phyloP scores from a whole-genome alignment of 1,140 invertebrate species.

The Babylonia areolata region DNA sequence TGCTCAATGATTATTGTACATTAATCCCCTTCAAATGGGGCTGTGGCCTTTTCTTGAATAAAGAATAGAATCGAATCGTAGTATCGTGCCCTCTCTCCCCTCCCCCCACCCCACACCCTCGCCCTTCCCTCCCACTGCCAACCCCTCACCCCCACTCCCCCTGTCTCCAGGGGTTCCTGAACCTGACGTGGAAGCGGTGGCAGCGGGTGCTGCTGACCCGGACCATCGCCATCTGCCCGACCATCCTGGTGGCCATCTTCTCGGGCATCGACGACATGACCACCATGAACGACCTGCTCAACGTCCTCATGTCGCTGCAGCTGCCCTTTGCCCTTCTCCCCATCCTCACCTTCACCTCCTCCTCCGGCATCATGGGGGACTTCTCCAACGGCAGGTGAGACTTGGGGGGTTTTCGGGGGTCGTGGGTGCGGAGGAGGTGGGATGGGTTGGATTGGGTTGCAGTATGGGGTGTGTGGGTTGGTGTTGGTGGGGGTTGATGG shows the following conservation, averaged over 20 bases:
- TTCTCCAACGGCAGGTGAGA: conserved; percentile 73
- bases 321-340: conserved; percentile 85
- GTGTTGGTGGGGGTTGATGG: too few species aligned
- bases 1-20: too few species aligned
- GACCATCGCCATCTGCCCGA: conserved; percentile 91
- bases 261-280: conserved; percentile 86
- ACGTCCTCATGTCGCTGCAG: conserved; percentile 92
- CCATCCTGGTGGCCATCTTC: conserved; percentile 87
- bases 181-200: conserved; percentile 92
- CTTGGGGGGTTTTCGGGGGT: neutral
- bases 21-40: too few species aligned
- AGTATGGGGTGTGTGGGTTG: neutral
- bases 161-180: conserved; percentile 85
- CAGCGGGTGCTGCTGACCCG: conserved; percentile 91
- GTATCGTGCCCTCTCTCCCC: too few species aligned
- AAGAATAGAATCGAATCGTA: too few species aligned
- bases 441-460: neutral
- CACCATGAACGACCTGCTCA: conserved; percentile 91
- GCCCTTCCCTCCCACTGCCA: too few species aligned
- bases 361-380: conserved; percentile 84
- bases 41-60: too few species aligned
- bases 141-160: neutral
- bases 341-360: conserved; percentile 91
- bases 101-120: too few species aligned
- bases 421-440: too few species aligned